Conservation (phyloP, 2,888 invertebrate genomes). For the Syrphus vitripennis region DNA sequence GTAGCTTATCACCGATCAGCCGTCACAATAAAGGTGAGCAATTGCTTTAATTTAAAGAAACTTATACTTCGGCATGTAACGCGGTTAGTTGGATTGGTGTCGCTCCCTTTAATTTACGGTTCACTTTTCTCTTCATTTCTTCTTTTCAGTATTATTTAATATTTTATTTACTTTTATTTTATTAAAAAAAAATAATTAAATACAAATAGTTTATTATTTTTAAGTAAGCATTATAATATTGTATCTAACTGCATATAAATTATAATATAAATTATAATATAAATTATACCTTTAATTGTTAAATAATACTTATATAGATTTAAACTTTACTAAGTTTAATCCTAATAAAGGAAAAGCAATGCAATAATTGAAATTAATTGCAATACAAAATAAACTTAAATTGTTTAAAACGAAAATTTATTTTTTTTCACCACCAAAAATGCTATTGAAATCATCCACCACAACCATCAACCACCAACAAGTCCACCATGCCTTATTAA, state of each 20-base stretch:
- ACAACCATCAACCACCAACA: slow-evolving; percentile 8
- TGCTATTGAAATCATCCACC: background rate
- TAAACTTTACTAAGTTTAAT: background rate
- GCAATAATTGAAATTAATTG: slow-evolving; percentile 35
- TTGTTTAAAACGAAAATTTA: slow-evolving; percentile 18
- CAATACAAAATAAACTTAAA: slow-evolving; percentile 31
- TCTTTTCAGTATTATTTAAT: slow-evolving; percentile 70
- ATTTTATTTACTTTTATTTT: slow-evolving; percentile 71
- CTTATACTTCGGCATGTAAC: slow-evolving; percentile 74
- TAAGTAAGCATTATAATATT: slow-evolving; percentile 17
- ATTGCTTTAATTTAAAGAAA: slow-evolving; percentile 75
- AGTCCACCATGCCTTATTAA: slow-evolving; percentile 28
- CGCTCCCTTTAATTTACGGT: slow-evolving; percentile 57
- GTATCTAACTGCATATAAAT: background rate
- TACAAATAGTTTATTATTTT: slow-evolving; percentile 28
- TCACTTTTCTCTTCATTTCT: slow-evolving; percentile 65
- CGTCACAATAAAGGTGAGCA: slow-evolving; percentile 84
- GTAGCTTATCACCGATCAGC: slow-evolving; percentile 74
- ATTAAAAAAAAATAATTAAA: slow-evolving; percentile 48
- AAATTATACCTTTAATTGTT: slow-evolving; percentile 28
- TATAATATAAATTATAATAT: slow-evolving; percentile 13
- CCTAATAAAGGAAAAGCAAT: background rate
- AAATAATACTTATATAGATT: background rate
- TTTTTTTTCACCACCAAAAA: slow-evolving; percentile 35
- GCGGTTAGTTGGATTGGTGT: slow-evolving; percentile 72